Percentiles rank a stretch among this genome's conserved stretches.
phyloP scores from a whole-genome alignment of 2,113 vertebrate species.

The Stegastes partitus region DNA sequence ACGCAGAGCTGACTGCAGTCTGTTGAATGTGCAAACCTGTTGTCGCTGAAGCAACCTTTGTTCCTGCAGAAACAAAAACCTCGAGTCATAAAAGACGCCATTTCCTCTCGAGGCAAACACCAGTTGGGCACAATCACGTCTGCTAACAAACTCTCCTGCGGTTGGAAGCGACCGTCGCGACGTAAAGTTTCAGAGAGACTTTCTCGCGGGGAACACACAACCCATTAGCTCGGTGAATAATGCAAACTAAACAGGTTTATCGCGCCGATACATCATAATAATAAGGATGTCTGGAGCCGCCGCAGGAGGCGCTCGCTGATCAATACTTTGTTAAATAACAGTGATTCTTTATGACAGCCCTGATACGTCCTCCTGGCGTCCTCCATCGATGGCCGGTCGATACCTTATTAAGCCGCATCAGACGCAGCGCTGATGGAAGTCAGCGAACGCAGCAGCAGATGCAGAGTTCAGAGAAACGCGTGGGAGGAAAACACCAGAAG shows the following conservation, averaged over 20 bases:
- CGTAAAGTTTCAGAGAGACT: too few species aligned
- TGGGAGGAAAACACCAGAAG: not conserved
- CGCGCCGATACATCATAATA: conserved; percentile 37
- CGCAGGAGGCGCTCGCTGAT: conserved; percentile 3
- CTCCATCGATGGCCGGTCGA: conserved; percentile 46
- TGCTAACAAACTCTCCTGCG: too few species aligned
- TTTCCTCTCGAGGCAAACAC: too few species aligned
- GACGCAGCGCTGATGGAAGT: not conserved
- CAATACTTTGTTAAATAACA: conserved; percentile 39
- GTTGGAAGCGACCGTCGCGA: too few species aligned
- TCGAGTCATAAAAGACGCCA: too few species aligned
- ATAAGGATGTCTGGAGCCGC: conserved; percentile 6
- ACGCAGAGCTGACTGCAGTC: too few species aligned
- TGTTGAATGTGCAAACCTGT: too few species aligned
- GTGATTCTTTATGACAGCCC: conserved; percentile 39
- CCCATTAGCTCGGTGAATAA: not conserved
- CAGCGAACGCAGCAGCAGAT: not conserved
- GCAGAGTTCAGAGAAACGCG: not conserved
- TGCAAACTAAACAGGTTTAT: conserved; percentile 17
- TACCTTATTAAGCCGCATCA: conserved; percentile 47
- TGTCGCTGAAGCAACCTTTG: not conserved
- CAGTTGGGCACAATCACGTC: too few species aligned
- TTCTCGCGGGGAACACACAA: not conserved
- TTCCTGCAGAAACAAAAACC: not conserved
- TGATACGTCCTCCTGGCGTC: conserved; percentile 6